Conservation (phyloP, 2,888 invertebrate genomes). For the Dynastes hyllus region DNA sequence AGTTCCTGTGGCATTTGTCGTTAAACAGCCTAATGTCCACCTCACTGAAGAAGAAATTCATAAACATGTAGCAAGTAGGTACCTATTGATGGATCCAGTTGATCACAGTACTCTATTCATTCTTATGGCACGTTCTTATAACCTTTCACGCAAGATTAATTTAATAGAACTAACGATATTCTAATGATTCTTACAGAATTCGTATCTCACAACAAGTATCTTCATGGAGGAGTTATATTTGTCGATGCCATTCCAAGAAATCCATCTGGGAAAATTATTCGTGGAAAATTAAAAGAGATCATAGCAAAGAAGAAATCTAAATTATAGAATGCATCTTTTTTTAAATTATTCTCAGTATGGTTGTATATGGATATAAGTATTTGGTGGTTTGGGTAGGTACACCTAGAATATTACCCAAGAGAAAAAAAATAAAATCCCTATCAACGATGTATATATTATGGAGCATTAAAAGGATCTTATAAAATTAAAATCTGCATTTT, state of each 20-base stretch:
- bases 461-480: no score
- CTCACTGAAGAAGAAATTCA: conserved; percentile 71
- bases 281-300: conserved; percentile 63
- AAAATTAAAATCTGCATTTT: no score
- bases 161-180: conserved; percentile 64
- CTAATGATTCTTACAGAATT: conserved; percentile 25
- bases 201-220: conserved; percentile 81
- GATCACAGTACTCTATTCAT: no score
- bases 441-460: no score
- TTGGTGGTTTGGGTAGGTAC: no score
- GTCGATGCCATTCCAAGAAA: conserved; percentile 72
- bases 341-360: no score
- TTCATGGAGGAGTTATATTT: conserved; percentile 77
- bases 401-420: no score
- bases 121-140: no score
- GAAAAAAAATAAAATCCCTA: no score
- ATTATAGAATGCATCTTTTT: neutral
- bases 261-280: conserved; percentile 71
- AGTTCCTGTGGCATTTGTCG: conserved; percentile 85
- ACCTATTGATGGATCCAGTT: no score
- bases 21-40: conserved; percentile 74
- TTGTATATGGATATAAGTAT: no score
- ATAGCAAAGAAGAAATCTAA: conserved; percentile 36
- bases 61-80: conserved; percentile 71
- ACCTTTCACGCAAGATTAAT: neutral